Evolutionary conservation across 2,888 invertebrate genomes (phyloP), one percentile per base, ranked within the genome.

Genomic region (Vesta saturnalis): DNA sequence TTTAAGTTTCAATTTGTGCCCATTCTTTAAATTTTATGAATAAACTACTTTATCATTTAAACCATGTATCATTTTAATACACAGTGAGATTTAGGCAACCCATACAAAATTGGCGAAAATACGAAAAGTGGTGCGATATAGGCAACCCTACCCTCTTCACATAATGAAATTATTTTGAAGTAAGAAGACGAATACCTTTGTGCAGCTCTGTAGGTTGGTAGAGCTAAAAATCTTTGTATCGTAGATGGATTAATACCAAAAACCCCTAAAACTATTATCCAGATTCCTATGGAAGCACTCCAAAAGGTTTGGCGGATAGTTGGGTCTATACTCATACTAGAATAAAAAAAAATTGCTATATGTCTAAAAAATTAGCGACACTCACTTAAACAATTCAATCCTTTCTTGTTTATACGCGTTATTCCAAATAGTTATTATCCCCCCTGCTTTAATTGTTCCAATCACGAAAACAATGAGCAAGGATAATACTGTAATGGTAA

Each of bases 301-400:
- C 89, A 89, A 78, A 90, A 89, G 0, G 89, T 89, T 10, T 67
- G 64, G 15, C 70, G 43, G 46, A 49, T 57, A 1, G 70, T 70
- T 1, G 70, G 70, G 61, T 70, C 61, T 18, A 64, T 19, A 23
- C 23, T 64, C 64, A 70, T 64, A 21, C 70, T 70, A 19, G 23
- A 56, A 39, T 10, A 10, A 23, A 23, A 23, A 10, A 1, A 15
- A 23, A 46, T 15, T 1, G 56, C 1, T 1, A 18, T 12, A 15
- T 18, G 8, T 8, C 12, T 14, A 22, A 8, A 2, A 14, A 19
- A 8, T 16, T 14, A 49, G n/a, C 4, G 22, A 2, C 23, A 56
- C 69, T 85, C 81, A 91, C 91, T 90, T 87, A 77, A 90, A 89
- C 18, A 90, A 82, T 60, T 89, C 87, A 2, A 91, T 76, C 73